Evolutionary conservation across 2,797 vertebrate species (phyloP).

Genomic region (Odontamblyopus lacepedii): DNA sequence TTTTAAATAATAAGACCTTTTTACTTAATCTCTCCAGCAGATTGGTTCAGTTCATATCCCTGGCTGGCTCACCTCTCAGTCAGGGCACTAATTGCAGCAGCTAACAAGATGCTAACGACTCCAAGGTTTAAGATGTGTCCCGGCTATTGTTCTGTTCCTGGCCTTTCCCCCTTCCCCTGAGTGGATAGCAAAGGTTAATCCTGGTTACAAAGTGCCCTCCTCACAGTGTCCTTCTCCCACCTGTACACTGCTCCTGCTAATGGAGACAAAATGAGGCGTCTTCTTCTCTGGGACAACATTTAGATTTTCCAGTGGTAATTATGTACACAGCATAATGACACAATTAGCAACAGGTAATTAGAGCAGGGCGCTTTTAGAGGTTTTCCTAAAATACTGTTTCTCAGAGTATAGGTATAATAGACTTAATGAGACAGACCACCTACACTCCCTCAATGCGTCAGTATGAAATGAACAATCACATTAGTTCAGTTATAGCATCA

Average conservation of each 20-base stretch:
- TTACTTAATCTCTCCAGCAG: constrained; percentile 2
- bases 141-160: constrained; percentile 24
- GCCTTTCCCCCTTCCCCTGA: constrained; percentile 24
- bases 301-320: constrained; percentile 30
- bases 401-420: neutral
- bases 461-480: neutral
- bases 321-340: constrained; percentile 22
- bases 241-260: constrained; percentile 10
- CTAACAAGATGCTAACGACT: constrained; percentile 56
- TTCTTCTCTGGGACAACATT: constrained; percentile 21
- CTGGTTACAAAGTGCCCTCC: constrained; percentile 4
- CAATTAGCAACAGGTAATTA: constrained; percentile 33
- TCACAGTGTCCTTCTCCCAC: neutral
- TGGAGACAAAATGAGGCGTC: constrained; percentile 23
- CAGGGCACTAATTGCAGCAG: constrained; percentile 40
- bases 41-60: constrained; percentile 11
- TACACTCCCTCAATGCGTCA: neutral
- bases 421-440: neutral
- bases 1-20: constrained; percentile 10
- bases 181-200: constrained; percentile 20
- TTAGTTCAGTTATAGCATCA: neutral
- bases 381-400: constrained; percentile 20
- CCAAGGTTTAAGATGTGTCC: constrained; percentile 30
- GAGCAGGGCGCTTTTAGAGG: constrained; percentile 18
- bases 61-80: constrained; percentile 20